Conservation (phyloP, 1,140 invertebrate genomes). For the Doryteuthis pealeii region DNA sequence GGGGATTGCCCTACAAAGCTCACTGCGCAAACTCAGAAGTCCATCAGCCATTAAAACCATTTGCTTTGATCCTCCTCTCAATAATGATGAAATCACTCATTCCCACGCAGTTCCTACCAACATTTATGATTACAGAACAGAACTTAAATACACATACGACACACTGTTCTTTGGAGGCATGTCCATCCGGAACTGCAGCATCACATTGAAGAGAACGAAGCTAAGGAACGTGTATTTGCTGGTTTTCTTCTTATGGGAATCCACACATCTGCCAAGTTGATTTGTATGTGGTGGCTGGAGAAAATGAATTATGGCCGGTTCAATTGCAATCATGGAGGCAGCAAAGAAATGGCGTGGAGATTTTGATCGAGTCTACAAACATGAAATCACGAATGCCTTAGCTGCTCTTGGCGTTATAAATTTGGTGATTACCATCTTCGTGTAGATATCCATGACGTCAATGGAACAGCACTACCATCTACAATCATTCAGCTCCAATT, state of each 20-base stretch:
- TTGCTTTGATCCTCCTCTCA: conserved; percentile 22
- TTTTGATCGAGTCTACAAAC: conserved; percentile 26
- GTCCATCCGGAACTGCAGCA: conserved; percentile 25
- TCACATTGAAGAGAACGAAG: conserved; percentile 21
- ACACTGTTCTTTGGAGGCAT: conserved; percentile 27
- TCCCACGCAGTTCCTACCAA: conserved; percentile 22
- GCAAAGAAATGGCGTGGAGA: conserved; percentile 25
- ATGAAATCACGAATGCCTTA: conserved; percentile 14
- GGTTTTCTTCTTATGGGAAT: conserved; percentile 22
- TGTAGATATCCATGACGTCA: conserved; percentile 19
- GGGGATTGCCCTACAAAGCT: conserved; percentile 27
- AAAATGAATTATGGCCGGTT: conserved; percentile 11
- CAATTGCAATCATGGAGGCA: conserved; percentile 25
- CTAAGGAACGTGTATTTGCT: conserved; percentile 21
- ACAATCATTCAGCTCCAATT: conserved; percentile 12
- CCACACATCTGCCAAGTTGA: conserved; percentile 17
- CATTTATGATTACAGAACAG: conserved; percentile 27
- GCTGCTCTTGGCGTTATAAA: neutral
- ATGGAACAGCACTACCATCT: conserved; percentile 7
- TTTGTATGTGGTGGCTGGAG: neutral
- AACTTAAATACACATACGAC: conserved; percentile 29
- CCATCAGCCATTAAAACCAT: conserved; percentile 20
- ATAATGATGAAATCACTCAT: conserved; percentile 28
- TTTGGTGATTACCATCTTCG: conserved; percentile 10
- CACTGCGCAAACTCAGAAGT: conserved; percentile 25